phyloP scores from a whole-genome alignment of 2,888 invertebrate species.

The Folsomia candida region DNA sequence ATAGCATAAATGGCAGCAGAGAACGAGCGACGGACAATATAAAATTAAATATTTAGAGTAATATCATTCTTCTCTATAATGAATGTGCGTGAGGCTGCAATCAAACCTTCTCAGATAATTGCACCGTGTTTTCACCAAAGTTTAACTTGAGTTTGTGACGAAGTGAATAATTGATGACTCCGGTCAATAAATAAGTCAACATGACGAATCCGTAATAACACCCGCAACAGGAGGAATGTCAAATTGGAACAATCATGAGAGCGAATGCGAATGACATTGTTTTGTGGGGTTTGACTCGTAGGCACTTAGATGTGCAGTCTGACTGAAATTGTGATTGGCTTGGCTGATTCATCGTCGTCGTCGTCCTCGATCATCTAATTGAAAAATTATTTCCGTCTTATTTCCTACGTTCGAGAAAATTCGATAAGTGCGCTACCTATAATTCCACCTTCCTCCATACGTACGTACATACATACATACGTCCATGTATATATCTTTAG shows the following conservation, averaged over 20 bases:
- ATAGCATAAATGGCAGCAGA: no score
- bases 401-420: background rate
- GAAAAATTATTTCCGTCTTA: background rate
- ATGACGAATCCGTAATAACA: background rate
- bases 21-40: no score
- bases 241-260: background rate
- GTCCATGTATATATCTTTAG: no score
- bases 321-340: background rate
- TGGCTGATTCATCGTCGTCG: no score
- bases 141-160: background rate
- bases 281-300: background rate
- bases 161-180: background rate
- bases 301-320: no score
- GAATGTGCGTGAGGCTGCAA: background rate
- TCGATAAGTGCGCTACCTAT: no score
- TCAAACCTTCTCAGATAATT: background rate
- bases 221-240: background rate
- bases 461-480: no score
- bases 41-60: background rate
- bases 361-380: no score
- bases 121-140: background rate
- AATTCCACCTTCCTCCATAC: no score
- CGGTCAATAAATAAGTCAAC: background rate
- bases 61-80: background rate
- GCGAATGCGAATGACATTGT: background rate